Evolutionary conservation across 2,888 invertebrate genomes (phyloP).

Genomic region (Platypus cylindrus): DNA sequence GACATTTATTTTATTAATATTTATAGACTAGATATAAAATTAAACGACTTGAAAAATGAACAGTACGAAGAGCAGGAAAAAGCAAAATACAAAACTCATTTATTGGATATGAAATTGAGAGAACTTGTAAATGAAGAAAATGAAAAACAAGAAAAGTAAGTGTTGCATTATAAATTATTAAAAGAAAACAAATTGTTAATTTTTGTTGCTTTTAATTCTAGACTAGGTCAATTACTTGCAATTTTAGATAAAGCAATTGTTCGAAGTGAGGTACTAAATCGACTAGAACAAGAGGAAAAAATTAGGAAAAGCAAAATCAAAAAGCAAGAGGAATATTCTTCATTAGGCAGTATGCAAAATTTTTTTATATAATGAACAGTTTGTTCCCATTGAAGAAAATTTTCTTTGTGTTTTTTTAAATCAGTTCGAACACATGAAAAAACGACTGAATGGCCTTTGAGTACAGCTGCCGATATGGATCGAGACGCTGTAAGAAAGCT

Average conservation of each 20-base stretch:
- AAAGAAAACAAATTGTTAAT: neutral
- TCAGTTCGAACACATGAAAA: too few relatives aligned
- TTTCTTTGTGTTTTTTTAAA: too few relatives aligned
- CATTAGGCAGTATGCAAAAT: too few relatives aligned
- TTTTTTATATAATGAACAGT: too few relatives aligned
- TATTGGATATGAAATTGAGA: conserved; percentile 23
- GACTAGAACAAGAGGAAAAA: conserved; percentile 16
- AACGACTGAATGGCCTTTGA: conserved; percentile 7
- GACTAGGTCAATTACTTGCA: conserved; percentile 26
- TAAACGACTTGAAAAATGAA: conserved; percentile 26
- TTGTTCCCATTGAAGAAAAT: too few relatives aligned
- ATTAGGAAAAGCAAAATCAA: neutral
- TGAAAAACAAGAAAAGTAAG: conserved; percentile 26
- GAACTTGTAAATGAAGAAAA: conserved; percentile 27
- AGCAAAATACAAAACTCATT: conserved; percentile 19
- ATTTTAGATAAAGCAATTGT: conserved; percentile 28
- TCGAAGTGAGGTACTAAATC: conserved; percentile 22
- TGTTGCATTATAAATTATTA: conserved; percentile 1
- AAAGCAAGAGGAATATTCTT: too few relatives aligned
- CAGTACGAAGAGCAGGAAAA: conserved; percentile 23
- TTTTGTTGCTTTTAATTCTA: conserved; percentile 6
- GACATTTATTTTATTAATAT: neutral
- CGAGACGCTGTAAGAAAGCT: conserved; percentile 2
- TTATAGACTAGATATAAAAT: conserved; percentile 22
- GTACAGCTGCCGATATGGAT: conserved; percentile 10